Base-by-base conservation (phyloP, 2,113 vertebrate species). In the Lepus timidus region DNA sequence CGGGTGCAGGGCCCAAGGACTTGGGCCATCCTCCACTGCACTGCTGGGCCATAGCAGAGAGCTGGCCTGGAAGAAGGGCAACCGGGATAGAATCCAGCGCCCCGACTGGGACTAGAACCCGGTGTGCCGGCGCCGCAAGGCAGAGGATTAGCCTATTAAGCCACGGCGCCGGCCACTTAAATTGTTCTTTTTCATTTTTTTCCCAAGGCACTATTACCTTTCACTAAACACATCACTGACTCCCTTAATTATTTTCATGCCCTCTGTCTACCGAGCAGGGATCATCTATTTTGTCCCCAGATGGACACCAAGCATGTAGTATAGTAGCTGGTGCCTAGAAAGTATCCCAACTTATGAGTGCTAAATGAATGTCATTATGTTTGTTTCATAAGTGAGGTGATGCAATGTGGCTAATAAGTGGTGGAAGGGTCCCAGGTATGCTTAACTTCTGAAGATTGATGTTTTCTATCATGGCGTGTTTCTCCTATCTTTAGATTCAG, bases 361-460 rank as follows among this genome's bases (percentile, higher is more conserved):
- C 39, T 87, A 82, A 83, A n/a, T 29, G 20, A 78, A 87, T 73
- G 14, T 27, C n/a, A 84, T 91, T 84, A 51, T 83, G 67, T 85
- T 70, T 65, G 10, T 71, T 78, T 78, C 49, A 39, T 55, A 86
- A 70, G 55, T 64, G n/a, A 85, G 11, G 27, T 82, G 44, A 65
- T 58, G 1, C 2, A 58, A 17, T 52, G 8, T 36, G 25, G 33
- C n/a, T 76, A 68, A 82, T 85, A 85, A 73, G 71, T 61, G 90
- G 76, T 70, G 51, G 49, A 39, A 73, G 68, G 58, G 33, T 51
- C 64, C 7, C 16, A 74, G 12, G 79, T 23, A 84, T 52, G 44
- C 17, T 44, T 51, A 58, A 84, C 29, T 94, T 86, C 33, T 75
- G 86, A 33, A 62, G 33, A 44, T n/a, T 44, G 22, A 6, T 55